These are phyloP conservation scores for Calidris pugnax DNA, from an alignment of 2,113 vertebrate genomes.

Conservation along the genomic window DNA sequence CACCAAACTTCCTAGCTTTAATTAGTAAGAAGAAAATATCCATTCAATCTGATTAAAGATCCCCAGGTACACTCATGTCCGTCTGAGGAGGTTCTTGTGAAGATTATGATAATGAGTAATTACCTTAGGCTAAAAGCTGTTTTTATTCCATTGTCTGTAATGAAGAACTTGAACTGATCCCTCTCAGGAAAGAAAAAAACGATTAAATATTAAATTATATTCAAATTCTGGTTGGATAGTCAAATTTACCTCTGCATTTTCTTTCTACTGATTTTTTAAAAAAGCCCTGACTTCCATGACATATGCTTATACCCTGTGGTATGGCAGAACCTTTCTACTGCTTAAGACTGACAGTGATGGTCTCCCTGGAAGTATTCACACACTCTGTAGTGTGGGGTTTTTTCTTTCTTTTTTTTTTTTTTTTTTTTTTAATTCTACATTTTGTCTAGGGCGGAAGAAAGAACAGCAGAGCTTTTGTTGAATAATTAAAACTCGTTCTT, in stretches of 20 bases:
- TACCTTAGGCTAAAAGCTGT: slow-evolving; percentile 54
- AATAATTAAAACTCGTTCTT: too few species aligned
- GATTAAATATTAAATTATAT: not conserved
- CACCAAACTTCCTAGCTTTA: slow-evolving; percentile 60
- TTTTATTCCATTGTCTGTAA: slow-evolving; percentile 47
- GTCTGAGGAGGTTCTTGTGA: slow-evolving; percentile 59
- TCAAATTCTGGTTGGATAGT: not conserved
- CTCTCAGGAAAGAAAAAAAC: not conserved
- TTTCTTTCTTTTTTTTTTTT: not conserved
- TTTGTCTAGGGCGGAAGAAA: too few species aligned
- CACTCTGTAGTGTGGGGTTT: not conserved
- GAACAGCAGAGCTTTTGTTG: too few species aligned
- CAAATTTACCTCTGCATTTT: not conserved
- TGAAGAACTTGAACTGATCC: not conserved
- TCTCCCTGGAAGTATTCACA: not conserved
- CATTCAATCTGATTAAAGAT: slow-evolving; percentile 61
- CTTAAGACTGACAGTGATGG: not conserved
- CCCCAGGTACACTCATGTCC: slow-evolving; percentile 57
- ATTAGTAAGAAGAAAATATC: slow-evolving; percentile 63
- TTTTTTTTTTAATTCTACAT: too few species aligned
- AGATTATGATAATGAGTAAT: slow-evolving; percentile 64
- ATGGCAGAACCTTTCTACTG: not conserved
- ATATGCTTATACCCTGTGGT: not conserved
- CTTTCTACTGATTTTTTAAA: not conserved
- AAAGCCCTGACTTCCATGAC: not conserved